Percentiles rank a stretch among this genome's conserved stretches.
These are phyloP conservation scores for Zoanthus sansibaricus DNA, from an alignment of 92 coral and sea anemone genomes.

Conservation along the genomic window DNA sequence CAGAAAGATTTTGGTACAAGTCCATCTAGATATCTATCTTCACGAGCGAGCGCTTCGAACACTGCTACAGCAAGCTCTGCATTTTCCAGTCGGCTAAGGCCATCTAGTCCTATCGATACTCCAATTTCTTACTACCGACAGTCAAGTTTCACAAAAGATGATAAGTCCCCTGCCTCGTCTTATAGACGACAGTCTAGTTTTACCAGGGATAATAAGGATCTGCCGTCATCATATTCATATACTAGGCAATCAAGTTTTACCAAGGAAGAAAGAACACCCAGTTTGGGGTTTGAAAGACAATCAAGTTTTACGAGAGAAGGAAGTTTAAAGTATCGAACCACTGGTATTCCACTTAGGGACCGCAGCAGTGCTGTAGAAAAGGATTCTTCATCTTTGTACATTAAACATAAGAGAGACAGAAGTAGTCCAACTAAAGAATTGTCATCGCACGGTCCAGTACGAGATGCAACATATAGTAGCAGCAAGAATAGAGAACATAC, in stretches of 20 bases:
- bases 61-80: constrained; percentile 15
- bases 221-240: constrained; percentile 2
- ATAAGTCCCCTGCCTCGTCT: constrained; percentile 15
- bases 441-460: constrained; percentile 14
- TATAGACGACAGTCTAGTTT: constrained; percentile 35
- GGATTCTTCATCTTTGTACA: background rate
- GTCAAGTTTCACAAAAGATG: constrained; percentile 38
- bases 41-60: background rate
- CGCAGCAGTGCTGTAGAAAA: constrained; percentile 8
- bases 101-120: constrained; percentile 26
- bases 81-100: constrained; percentile 4
- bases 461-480: background rate
- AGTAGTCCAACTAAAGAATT: constrained; percentile 12
- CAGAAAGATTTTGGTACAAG: constrained; percentile 20
- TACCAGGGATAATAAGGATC: constrained; percentile 24
- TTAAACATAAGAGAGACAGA: background rate
- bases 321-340: background rate
- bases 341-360: constrained; percentile 6
- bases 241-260: constrained; percentile 39
- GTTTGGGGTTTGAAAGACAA: constrained; percentile 11
- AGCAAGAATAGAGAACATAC: constrained; percentile 4
- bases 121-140: constrained; percentile 16
- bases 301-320: constrained; percentile 36
- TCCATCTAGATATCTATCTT: constrained; percentile 12
- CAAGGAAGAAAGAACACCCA: constrained; percentile 30